phyloP scores from a whole-genome alignment of 1,140 invertebrate genomes.

The Zaprionus davidi region DNA sequence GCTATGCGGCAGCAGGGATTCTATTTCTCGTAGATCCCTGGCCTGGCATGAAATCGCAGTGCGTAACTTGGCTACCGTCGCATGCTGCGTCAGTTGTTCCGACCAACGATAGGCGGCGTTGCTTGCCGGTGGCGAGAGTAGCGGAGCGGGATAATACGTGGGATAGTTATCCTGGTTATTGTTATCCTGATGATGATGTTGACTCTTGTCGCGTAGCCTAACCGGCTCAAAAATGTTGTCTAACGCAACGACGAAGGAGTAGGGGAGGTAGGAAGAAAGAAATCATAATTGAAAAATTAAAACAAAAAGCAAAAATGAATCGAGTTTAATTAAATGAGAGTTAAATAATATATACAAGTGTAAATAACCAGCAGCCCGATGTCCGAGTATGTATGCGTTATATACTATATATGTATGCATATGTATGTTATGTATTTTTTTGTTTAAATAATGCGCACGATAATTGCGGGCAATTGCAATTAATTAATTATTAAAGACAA shows the following conservation, averaged over 20 bases:
- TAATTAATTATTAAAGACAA: constrained; percentile 74
- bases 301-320: constrained; percentile 53
- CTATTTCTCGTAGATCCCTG: constrained; percentile 83
- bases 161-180: constrained; percentile 60
- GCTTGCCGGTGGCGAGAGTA: constrained; percentile 49
- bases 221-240: constrained; percentile 65
- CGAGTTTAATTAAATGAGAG: constrained; percentile 47
- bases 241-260: constrained; percentile 2
- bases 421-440: constrained; percentile 30
- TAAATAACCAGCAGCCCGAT: constrained; percentile 56
- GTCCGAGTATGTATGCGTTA: constrained; percentile 12
- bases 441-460: constrained; percentile 11
- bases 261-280: neutral
- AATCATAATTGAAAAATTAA: constrained; percentile 46
- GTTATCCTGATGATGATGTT: constrained; percentile 26
- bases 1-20: constrained; percentile 79
- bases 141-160: constrained; percentile 53
- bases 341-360: constrained; percentile 67
- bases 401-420: constrained; percentile 25
- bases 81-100: constrained; percentile 72
- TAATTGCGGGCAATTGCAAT: constrained; percentile 62
- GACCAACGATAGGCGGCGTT: constrained; percentile 67
- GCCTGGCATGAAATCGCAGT: constrained; percentile 74
- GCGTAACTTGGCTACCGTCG: constrained; percentile 73
- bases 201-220: constrained; percentile 53